phyloP scores from a whole-genome alignment of 2,113 vertebrate genomes.

The Mus pahari region DNA sequence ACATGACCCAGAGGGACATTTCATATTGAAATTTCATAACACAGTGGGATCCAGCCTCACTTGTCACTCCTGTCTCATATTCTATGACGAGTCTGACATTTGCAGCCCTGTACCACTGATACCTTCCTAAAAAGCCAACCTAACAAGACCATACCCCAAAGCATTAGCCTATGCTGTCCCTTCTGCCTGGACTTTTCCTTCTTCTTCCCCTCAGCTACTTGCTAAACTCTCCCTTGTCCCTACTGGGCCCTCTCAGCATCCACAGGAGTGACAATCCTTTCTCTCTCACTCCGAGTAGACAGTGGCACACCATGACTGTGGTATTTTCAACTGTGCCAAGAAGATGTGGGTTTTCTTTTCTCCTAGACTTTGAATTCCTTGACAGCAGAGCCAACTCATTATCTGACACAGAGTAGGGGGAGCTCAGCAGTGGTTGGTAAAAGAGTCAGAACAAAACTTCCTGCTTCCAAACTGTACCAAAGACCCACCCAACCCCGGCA shows the following conservation, averaged over 20 bases:
- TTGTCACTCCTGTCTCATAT: not conserved
- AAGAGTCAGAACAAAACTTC: not conserved
- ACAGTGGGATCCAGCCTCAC: not conserved
- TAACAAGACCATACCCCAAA: not conserved
- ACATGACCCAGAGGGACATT: not conserved
- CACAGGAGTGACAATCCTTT: fast-evolving
- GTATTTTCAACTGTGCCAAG: not conserved
- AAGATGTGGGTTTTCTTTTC: not conserved
- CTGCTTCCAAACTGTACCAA: not conserved
- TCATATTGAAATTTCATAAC: not conserved
- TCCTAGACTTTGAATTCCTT: not conserved
- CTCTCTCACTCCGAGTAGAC: not conserved
- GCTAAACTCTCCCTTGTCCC: not conserved
- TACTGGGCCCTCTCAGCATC: not conserved
- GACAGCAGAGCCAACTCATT: not conserved
- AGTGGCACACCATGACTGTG: not conserved
- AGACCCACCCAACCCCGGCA: not conserved
- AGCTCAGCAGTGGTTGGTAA: not conserved
- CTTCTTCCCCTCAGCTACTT: not conserved
- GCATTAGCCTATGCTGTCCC: not conserved
- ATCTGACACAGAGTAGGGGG: not conserved
- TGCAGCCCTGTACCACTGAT: fast-evolving
- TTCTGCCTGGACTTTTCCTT: not conserved
- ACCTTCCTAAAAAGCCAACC: not conserved
- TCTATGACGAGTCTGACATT: not conserved